Evolutionary conservation across 1,140 invertebrate genomes (phyloP), one percentile per base, ranked within the genome.

Genomic region (Pararge aegeria): DNA sequence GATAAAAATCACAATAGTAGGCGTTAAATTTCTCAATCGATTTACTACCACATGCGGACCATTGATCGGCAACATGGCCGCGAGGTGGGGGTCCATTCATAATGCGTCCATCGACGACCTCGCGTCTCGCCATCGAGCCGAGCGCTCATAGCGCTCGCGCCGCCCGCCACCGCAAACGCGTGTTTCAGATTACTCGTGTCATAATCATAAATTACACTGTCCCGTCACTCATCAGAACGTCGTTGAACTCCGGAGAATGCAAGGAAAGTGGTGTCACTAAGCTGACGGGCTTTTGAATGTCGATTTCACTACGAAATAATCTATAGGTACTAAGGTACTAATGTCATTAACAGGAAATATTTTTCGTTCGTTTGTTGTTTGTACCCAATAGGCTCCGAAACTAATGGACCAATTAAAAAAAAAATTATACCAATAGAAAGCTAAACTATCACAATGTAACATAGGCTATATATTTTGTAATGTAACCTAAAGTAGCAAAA

Each of bases 11-110:
- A 34, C 30, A 34, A 34, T 12, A n/a, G 30, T n/a, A 3, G 10
- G 30, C n/a, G n/a, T 34, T 34, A 34, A 34, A 34, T 34, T 34
- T 34, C 30, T 34, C 30, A 34, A 34, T 34, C 30, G 30, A 34
- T 34, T 34, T 34, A 34, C 7, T 12, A 34, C 38, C 38, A 42
- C 38, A 15, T 42, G 78, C 80, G 66, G 68, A 68, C 77, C 80
- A 81, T 82, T 83, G 78, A 86, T 81, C 69, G 70, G 44, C 53
- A 56, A 59, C 52, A 66, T 55, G 52, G 64, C 21, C n/a, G 54
- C 46, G 52, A 38, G 67, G 58, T 55, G 74, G 57, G 67, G 77
- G 72, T 76, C 75, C 82, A 85, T 83, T 81, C 70, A 80, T 68
- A 69, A 59, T 69, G 78, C 76, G 78, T 73, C 71, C 70, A 72